Evolutionary conservation across 2,113 vertebrate genomes (phyloP).

Genomic region (Zosterops hypoxanthus): DNA sequence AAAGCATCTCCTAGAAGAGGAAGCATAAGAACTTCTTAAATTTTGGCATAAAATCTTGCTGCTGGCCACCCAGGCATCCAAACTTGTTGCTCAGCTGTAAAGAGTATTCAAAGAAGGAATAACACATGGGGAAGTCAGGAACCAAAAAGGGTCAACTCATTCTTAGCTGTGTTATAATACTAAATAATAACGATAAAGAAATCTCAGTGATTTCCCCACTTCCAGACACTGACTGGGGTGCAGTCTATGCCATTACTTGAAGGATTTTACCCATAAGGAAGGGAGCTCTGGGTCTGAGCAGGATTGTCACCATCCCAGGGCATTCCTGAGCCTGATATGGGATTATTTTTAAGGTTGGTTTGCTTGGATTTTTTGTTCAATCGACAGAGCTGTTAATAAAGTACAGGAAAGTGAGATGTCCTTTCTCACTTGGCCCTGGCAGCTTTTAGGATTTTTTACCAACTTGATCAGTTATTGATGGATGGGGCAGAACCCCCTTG

Average conservation of each 20-base stretch:
- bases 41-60: background rate
- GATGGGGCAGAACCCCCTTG: background rate
- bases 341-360: background rate
- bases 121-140: background rate
- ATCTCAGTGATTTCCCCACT: background rate
- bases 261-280: background rate
- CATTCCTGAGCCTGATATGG: background rate
- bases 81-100: background rate
- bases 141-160: background rate
- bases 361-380: background rate
- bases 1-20: background rate
- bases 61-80: background rate
- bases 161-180: background rate
- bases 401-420: background rate
- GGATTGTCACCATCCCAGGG: background rate
- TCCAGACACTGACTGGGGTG: background rate
- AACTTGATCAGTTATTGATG: background rate
- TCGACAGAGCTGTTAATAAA: background rate
- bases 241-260: background rate
- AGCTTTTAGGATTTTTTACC: background rate
- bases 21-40: background rate
- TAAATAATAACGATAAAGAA: background rate
- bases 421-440: background rate
- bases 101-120: background rate
- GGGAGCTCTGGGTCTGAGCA: background rate